These are phyloP conservation scores for Pandemis corylana DNA, from an alignment of 2,888 invertebrate species.

Conservation along the genomic window DNA sequence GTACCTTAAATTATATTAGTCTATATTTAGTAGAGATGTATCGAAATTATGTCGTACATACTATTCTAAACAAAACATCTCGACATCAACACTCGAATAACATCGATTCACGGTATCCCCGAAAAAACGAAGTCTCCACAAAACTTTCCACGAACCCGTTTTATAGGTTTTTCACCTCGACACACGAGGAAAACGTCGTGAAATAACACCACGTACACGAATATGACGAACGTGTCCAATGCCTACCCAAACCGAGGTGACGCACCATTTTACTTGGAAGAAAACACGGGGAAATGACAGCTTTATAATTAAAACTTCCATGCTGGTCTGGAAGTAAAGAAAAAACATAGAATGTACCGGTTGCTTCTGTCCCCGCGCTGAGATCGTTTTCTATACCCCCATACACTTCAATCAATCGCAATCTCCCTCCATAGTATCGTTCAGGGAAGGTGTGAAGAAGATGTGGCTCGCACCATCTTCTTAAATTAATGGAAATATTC, in stretches of 20 bases:
- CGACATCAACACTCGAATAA: neutral
- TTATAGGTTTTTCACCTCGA: constrained; percentile 21
- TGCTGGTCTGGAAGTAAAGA: too few species aligned
- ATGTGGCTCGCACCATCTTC: too few species aligned
- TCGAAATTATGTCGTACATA: neutral
- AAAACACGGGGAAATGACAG: neutral
- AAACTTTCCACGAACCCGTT: constrained; percentile 25
- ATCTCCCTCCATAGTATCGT: too few species aligned
- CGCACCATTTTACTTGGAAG: neutral
- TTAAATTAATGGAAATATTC: too few species aligned
- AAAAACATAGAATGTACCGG: too few species aligned
- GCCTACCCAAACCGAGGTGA: neutral
- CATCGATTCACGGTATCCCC: neutral
- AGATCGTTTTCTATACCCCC: too few species aligned
- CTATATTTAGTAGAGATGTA: too few species aligned
- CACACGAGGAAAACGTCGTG: constrained; percentile 28
- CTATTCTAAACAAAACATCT: neutral
- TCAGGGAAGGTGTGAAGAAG: too few species aligned
- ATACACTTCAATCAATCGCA: too few species aligned
- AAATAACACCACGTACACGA: constrained; percentile 2
- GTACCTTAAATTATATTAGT: too few species aligned
- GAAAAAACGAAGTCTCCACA: neutral
- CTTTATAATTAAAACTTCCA: too few species aligned
- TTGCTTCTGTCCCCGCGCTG: too few species aligned
- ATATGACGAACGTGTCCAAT: neutral